These are phyloP conservation scores for Oncorhynchus keta DNA, from an alignment of 2,113 vertebrate species.

Conservation along the genomic window DNA sequence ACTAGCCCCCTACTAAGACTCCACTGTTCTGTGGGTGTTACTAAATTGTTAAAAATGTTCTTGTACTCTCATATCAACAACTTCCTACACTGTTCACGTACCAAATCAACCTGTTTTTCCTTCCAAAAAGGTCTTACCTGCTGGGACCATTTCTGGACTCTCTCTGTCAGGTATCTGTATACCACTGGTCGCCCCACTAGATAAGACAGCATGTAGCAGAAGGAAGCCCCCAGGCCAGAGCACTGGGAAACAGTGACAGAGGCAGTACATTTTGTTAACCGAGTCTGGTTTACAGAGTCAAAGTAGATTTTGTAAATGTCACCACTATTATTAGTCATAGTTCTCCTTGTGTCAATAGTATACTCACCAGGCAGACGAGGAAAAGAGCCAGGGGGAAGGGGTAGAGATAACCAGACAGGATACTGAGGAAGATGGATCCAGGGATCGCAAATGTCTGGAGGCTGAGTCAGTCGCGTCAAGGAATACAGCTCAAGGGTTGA, in stretches of 20 bases:
- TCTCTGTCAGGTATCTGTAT: conserved; percentile 95
- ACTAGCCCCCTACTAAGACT: no score
- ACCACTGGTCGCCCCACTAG: conserved; percentile 94
- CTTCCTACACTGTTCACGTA: neutral
- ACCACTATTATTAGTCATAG: no score
- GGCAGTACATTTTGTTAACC: no score
- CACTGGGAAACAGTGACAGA: conserved; percentile 73
- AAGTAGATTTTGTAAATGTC: no score
- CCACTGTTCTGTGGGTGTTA: no score
- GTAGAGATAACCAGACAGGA: conserved; percentile 97
- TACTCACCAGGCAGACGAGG: conserved; percentile 96
- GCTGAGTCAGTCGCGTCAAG: conserved; percentile 80
- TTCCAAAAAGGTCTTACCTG: conserved; percentile 77
- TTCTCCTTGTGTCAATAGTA: no score
- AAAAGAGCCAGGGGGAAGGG: conserved; percentile 95
- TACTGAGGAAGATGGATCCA: conserved; percentile 97
- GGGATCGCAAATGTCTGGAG: conserved; percentile 98
- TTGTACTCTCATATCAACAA: neutral
- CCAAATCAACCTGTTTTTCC: no score
- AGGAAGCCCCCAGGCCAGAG: conserved; percentile 94
- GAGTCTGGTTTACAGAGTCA: no score
- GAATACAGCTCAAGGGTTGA: conserved; percentile 33
- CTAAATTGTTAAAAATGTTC: neutral
- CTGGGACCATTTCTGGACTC: conserved; percentile 94
- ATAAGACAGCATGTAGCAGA: conserved; percentile 97